Base-by-base conservation (phyloP, 2,113 vertebrate species). In the Otis tarda region DNA sequence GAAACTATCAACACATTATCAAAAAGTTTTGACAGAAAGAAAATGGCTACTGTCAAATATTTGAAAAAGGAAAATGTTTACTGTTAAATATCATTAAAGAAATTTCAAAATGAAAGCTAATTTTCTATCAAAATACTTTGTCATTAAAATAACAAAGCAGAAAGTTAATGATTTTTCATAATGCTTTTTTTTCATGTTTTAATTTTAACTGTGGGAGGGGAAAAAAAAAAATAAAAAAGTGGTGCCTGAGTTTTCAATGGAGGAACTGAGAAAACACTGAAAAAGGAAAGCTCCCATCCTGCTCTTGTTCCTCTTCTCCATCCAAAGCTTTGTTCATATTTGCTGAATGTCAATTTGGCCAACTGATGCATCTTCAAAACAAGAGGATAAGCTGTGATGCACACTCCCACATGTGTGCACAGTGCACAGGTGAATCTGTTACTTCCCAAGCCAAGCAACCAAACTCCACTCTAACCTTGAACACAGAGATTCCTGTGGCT, bases 351-450 rank as follows among this genome's bases (percentile, higher is more conserved):
- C 49, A 71, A 75, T 80, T 83, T 69, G 47, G 70, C 60, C 19
- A 50, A 47, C 25, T 74, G 11, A 74, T n/a, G 30, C 11, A 41
- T 19, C 30, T 67, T 87, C 47, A 9, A 33, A 39, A 50, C 14
- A 22, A 87, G 10, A 6, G 61, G 37, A 76, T 67, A 37, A 95
- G 57, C 53, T 49, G 35, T 64, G 76, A 79, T 2, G 6, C 56
- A 65, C 45, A 5, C 35, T 81, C 19, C 2, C 10, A 2, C 25
- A 49, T 4, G 4, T 7, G 14, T 37, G 33, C 4, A 1, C 39
- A 59, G 31, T 13, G 59, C 69, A 22, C 35, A 86, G 39, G 16
- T 60, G 86, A 47, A 73, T 33, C 63, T 60, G 17, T 17, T 25
- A 83, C 16, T 71, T 65, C 67, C 50, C 57, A 69, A 85, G 30